phyloP scores from a whole-genome alignment of 1,140 invertebrate species.

The Pristionchus pacificus region DNA sequence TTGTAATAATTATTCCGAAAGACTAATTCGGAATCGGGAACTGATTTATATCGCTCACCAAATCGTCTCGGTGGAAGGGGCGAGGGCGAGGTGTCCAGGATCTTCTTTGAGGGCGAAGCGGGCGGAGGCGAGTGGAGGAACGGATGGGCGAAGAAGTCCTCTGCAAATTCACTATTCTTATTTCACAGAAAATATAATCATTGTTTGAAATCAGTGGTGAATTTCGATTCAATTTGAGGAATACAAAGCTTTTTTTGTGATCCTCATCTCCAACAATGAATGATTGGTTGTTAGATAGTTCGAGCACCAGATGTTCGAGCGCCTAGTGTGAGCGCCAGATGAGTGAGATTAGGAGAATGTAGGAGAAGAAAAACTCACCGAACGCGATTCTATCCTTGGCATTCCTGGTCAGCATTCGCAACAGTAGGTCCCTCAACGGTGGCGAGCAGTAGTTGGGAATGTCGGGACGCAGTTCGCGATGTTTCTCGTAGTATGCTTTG shows the following conservation, averaged over 20 bases:
- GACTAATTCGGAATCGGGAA: too few relatives aligned
- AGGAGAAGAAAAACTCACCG: slow-evolving; percentile 59
- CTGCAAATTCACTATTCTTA: slow-evolving; percentile 34
- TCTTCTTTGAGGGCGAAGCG: slow-evolving; percentile 40
- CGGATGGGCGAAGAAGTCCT: slow-evolving; percentile 54
- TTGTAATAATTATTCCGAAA: too few relatives aligned
- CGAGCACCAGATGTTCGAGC: too few relatives aligned
- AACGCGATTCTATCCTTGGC: slow-evolving; percentile 90
- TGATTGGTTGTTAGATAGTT: too few relatives aligned
- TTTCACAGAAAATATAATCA: not conserved
- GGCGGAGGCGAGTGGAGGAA: slow-evolving; percentile 39
- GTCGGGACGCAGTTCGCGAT: slow-evolving; percentile 86
- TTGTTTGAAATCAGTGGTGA: too few relatives aligned
- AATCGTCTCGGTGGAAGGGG: slow-evolving; percentile 21
- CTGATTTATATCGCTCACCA: slow-evolving; percentile 8
- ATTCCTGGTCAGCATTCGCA: slow-evolving; percentile 82
- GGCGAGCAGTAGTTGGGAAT: slow-evolving; percentile 85
- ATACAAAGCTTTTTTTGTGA: too few relatives aligned
- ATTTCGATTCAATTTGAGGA: too few relatives aligned
- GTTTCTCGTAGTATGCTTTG: slow-evolving; percentile 94
- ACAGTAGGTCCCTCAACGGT: slow-evolving; percentile 78
- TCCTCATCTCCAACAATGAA: too few relatives aligned
- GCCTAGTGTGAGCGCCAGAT: too few relatives aligned
- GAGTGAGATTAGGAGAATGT: too few relatives aligned
- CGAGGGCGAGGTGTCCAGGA: slow-evolving; percentile 34